Base-by-base conservation (phyloP, 2,888 invertebrate species). In the Bimastos eiseni region DNA sequence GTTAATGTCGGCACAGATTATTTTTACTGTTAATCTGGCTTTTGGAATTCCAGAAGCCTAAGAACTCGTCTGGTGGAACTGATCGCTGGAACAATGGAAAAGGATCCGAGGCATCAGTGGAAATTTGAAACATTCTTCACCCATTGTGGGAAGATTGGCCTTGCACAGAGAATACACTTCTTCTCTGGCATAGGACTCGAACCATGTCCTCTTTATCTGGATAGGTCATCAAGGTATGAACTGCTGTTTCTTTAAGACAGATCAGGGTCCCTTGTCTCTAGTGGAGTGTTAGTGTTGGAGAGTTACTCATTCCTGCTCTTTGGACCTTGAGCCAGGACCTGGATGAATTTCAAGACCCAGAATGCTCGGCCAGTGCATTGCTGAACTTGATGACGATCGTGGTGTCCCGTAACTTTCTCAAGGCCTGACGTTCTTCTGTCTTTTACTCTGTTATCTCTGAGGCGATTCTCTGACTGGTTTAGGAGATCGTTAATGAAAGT, bases 91-190 rank as follows among this genome's bases (percentile, higher is more conserved):
- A 96, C 99, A 88, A 95, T 98, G 89, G 98, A 99, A 95, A 97
- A 97, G 83, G 97, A 98, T 95, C 97, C 97, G 0, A 96, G 97
- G 92, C 96, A 97, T 94, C 98, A 98, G 94, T 98, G 98, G 98
- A 97, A 97, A 88, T 99, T 98, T 94, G 98, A 98, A 89, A 96
- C 97, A 92, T 98, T 98, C 95, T 99, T 99, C 94, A 96, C 96
- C 0, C 97, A 97, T 94, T 98, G 86, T 36, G 11, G 24, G 8
- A 86, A 86, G n/a, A 36, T 86, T 17, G 86, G 34, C 86, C 21
- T 37, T 86, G 34, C 37, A 37, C 86, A 34, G 86, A 86, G 24
- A 86, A 34, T 86, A 21, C 37, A 37, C 30, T 86, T 36, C 36
- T 86, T 86, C 37, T 86, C 34, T 2, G 86, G 86, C 36, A 30